These are phyloP conservation scores for Erethizon dorsatum DNA, from an alignment of 2,797 vertebrate species.

Conservation along the genomic window DNA sequence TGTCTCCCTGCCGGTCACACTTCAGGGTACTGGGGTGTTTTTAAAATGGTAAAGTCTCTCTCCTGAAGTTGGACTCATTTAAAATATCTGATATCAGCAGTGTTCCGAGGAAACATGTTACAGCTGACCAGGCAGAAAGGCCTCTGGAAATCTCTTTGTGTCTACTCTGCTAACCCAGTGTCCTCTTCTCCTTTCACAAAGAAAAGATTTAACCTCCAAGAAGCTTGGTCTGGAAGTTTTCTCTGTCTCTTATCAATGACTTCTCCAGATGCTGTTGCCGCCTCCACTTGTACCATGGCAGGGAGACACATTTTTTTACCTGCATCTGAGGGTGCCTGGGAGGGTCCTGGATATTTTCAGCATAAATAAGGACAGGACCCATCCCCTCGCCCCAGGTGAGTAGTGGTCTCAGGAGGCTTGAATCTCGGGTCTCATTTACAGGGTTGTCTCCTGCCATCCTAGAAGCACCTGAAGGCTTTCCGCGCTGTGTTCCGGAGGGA, in stretches of 20 bases:
- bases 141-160: conserved; percentile 49
- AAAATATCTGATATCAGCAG: conserved; percentile 71
- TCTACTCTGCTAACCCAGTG: not conserved
- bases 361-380: not conserved
- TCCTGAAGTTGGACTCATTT: conserved; percentile 76
- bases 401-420: not conserved
- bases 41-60: conserved; percentile 52
- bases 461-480: not conserved
- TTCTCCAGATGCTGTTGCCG: not conserved
- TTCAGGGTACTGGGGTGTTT: conserved; percentile 47
- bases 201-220: conserved; percentile 61
- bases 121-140: conserved; percentile 63
- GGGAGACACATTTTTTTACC: not conserved
- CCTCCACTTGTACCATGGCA: not conserved
- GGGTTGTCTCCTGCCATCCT: not conserved
- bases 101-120: conserved; percentile 56
- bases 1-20: conserved; percentile 60
- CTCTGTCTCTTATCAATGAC: not conserved
- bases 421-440: not conserved
- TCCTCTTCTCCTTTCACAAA: conserved; percentile 27
- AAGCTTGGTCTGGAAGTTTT: conserved; percentile 23
- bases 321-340: not conserved
- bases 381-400: not conserved
- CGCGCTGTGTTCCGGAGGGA: not conserved
- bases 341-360: not conserved